Evolutionary conservation across 2,888 invertebrate species (phyloP).

Genomic region (Biston betularia): DNA sequence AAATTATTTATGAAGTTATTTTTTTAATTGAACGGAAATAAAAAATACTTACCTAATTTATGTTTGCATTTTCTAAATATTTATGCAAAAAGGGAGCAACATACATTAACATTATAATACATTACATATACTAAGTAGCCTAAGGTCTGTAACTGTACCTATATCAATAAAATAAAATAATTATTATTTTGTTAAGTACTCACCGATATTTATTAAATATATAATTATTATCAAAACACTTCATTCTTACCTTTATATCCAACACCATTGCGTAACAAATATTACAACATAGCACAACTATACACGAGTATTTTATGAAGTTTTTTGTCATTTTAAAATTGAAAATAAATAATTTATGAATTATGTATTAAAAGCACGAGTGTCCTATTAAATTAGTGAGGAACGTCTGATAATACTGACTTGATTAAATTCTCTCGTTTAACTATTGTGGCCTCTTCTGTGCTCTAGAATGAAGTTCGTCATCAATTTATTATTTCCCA

Average conservation of each 20-base stretch:
- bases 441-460: slow-evolving; percentile 18
- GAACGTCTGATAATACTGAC: slow-evolving; percentile 34
- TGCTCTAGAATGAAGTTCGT: slow-evolving; percentile 7
- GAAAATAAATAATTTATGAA: slow-evolving; percentile 2
- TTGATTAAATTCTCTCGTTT: slow-evolving; percentile 25
- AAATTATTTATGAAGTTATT: no score
- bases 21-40: no score
- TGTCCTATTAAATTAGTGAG: slow-evolving; percentile 9
- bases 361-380: not conserved
- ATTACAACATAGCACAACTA: slow-evolving; percentile 20
- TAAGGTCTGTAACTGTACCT: no score
- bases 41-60: no score
- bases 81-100: no score
- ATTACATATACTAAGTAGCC: no score
- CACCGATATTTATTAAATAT: no score
- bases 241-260: slow-evolving; percentile 19
- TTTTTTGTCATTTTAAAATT: slow-evolving; percentile 16
- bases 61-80: no score
- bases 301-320: slow-evolving; percentile 12
- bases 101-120: no score
- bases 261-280: slow-evolving; percentile 18
- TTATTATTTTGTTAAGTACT: no score
- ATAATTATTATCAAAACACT: not conserved
- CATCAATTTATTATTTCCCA: not conserved
- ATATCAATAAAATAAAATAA: no score